Conservation (phyloP, 2,797 vertebrate genomes). For the Pipistrellus kuhlii region DNA sequence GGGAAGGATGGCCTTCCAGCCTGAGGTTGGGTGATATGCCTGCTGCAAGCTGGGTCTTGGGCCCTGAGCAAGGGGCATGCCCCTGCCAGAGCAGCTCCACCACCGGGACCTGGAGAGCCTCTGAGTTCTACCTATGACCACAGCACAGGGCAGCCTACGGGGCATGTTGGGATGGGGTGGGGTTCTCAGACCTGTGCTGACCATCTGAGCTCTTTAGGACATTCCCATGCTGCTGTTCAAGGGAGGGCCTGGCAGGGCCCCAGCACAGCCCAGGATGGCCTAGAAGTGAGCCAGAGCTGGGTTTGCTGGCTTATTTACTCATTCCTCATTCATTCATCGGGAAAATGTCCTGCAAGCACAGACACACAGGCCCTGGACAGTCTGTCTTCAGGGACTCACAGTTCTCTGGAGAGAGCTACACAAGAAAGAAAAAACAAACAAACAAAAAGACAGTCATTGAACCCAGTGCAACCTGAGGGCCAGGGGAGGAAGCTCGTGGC, state of each 20-base stretch:
- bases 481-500: accelerated
- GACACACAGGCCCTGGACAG: neutral
- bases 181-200: accelerated
- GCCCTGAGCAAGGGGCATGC: neutral
- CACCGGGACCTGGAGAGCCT: neutral
- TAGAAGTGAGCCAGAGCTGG: accelerated
- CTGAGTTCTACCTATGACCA: accelerated
- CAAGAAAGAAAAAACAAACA: neutral
- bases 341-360: accelerated
- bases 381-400: neutral
- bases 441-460: accelerated
- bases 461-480: accelerated
- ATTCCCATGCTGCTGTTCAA: neutral
- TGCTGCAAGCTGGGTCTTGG: neutral
- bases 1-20: too few species aligned
- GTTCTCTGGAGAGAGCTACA: neutral
- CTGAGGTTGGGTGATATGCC: neutral
- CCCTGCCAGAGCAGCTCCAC: accelerated
- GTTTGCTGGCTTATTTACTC: accelerated
- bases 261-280: accelerated
- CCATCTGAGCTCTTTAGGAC: neutral
- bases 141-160: neutral
- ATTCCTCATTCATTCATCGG: accelerated
- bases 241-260: neutral
- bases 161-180: accelerated